Base-by-base conservation (phyloP, 2,888 invertebrate species). In the Blomia tropicalis region DNA sequence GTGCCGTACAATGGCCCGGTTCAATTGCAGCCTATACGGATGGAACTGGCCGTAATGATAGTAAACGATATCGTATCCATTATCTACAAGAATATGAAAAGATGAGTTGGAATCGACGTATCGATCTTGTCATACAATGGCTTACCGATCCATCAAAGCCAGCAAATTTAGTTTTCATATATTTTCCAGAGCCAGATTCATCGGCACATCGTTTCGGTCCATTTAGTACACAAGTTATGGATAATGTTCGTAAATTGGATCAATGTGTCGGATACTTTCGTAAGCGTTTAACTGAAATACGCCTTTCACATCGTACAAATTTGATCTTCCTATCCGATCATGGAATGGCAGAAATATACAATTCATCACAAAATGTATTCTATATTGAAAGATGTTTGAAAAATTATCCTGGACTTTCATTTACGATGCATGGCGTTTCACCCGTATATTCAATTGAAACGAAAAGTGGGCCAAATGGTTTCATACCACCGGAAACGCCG, bases 1-100 rank as follows among this genome's bases (percentile, higher is more conserved):
- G 82, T 0, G 75, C 77, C 2, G 78, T 82, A 75, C 83, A 83
- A 81, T 85, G 84, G 84, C 82, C 83, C 2, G 83, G 83, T 1
- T 60, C 74, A 75, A 17, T 76, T 74, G 17, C 56, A n/a, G 29
- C 14, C 29, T 56, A 56, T 25, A 56, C 31, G 2, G 56, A 56
- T 56, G 56, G 56, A 11, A 47, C 51, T 19, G 51, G 23, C 71
- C n/a, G 19, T 22, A 29, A 17, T 31, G 60, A 4, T 72, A 71
- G 61, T 66, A 67, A 44, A 69, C 2, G 59, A 70, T 25, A 58
- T 68, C 3, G 74, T 70, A 36, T 59, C 5, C 66, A 65, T 68
- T 36, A 63, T 67, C 0, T 67, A 68, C 22, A 62, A 61, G 32
- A 68, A 2, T 81, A 76, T 69, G 71, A 78, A 64, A 60, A 66